phyloP scores from a whole-genome alignment of 2,888 invertebrate genomes.

The Catocala nupta region DNA sequence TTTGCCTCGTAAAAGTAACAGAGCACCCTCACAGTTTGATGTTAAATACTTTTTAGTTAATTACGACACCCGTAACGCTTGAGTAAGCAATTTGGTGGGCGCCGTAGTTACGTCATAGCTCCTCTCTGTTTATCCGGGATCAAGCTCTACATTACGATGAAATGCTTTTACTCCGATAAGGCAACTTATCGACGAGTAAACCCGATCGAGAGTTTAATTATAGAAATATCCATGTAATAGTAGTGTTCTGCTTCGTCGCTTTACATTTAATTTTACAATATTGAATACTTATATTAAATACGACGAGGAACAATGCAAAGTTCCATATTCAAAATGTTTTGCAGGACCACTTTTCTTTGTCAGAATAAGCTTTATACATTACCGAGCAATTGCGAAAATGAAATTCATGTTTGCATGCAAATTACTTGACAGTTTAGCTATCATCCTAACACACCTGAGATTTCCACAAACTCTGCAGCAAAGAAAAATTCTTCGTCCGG shows the following conservation, averaged over 20 bases:
- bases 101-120: constrained; percentile 49
- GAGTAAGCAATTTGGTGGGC: constrained; percentile 56
- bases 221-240: constrained; percentile 39
- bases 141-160: constrained; percentile 43
- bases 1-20: constrained; percentile 14
- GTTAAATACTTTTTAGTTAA: constrained; percentile 41
- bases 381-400: constrained; percentile 16
- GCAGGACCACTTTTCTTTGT: constrained; percentile 3
- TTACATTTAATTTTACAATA: constrained; percentile 32
- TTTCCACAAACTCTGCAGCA: constrained; percentile 49
- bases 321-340: constrained; percentile 25
- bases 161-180: constrained; percentile 50
- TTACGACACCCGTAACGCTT: constrained; percentile 51
- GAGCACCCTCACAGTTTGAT: constrained; percentile 25
- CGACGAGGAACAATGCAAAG: constrained; percentile 1
- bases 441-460: constrained; percentile 53
- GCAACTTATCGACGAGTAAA: constrained; percentile 52
- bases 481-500: constrained; percentile 59
- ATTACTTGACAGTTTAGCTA: constrained; percentile 48
- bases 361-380: constrained; percentile 10
- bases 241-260: constrained; percentile 19
- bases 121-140: constrained; percentile 54
- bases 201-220: constrained; percentile 33
- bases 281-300: constrained; percentile 28
- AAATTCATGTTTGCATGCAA: constrained; percentile 19